Evolutionary conservation across 2,888 invertebrate genomes (phyloP), one percentile per base, ranked within the genome.

Genomic region (Orthosia incerta): DNA sequence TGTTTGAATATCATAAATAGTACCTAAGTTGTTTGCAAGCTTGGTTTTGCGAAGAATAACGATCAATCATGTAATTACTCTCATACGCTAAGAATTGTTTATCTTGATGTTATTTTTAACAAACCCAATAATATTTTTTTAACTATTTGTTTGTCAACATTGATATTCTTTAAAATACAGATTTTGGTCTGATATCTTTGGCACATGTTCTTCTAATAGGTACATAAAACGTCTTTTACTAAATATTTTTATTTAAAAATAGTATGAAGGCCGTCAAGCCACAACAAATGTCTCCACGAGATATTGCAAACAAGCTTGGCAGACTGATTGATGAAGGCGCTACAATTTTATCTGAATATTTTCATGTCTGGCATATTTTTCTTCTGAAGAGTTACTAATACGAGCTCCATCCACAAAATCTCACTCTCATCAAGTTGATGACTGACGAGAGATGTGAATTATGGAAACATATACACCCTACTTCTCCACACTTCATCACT

Each of bases 41-140:
- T 18, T n/a, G 15, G 15, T 50, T 77, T 26, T 68, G 46, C 20
- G 45, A 63, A 82, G 23, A 50, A 46, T 7, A 56, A 26, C 65
- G 26, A 81, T 76, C 20, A 57, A 62, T 82, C 65, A 57, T 55
- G 45, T 61, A 45, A 74, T 51, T 57, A 79, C 23, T 76, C 46
- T 11, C 23, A 11, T 16, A 26, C 13, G 15, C 15, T 20, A 26
- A 56, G 57, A 63, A 64, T 23, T 23, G n/a, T 45, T 26, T 39
- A 16, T 12, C 46, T 51, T 81, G 3, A 4, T 13, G 15, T 39
- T 56, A 18, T 56, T 72, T 26, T 46, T 20, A 51, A n/a, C n/a
- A n/a, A 79, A 71, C 11, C 16, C 71, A 46, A 13, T 39, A 23
- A 23, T 16, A 0, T 50, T 26, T 31, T 16, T 11, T 20, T 11